These are phyloP conservation scores for Hystrix brachyura DNA, from an alignment of 2,113 vertebrate species.

Conservation along the genomic window DNA sequence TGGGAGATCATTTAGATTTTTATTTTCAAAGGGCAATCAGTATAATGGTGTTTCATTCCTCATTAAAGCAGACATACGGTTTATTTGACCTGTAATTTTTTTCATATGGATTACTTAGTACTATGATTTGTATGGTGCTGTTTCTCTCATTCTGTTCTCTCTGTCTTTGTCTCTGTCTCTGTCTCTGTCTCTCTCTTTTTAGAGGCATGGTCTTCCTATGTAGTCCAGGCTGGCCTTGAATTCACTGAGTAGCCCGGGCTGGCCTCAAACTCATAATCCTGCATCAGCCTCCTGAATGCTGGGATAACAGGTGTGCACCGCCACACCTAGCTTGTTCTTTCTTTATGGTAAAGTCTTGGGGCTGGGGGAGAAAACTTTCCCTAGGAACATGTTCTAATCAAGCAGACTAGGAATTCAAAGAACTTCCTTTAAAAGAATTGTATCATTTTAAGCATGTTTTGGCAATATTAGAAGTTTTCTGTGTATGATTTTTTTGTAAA, in stretches of 20 bases:
- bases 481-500: neutral
- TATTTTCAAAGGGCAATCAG: conserved; percentile 10
- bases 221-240: neutral
- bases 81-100: neutral
- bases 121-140: neutral
- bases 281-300: neutral
- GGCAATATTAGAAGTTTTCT: conserved; percentile 38
- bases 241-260: neutral
- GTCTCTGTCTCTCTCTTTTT: neutral
- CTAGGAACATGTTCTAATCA: neutral
- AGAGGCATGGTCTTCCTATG: neutral
- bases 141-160: neutral
- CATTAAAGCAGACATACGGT: neutral
- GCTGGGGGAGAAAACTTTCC: neutral
- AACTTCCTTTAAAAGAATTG: conserved; percentile 41
- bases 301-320: neutral
- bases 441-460: no score
- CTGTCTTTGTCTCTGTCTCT: neutral
- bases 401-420: neutral
- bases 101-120: neutral
- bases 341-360: neutral
- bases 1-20: conserved; percentile 35
- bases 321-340: neutral
- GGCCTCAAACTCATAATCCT: neutral
- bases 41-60: neutral